These are phyloP conservation scores for Petromus typicus DNA, from an alignment of 2,113 vertebrate species.

Conservation along the genomic window DNA sequence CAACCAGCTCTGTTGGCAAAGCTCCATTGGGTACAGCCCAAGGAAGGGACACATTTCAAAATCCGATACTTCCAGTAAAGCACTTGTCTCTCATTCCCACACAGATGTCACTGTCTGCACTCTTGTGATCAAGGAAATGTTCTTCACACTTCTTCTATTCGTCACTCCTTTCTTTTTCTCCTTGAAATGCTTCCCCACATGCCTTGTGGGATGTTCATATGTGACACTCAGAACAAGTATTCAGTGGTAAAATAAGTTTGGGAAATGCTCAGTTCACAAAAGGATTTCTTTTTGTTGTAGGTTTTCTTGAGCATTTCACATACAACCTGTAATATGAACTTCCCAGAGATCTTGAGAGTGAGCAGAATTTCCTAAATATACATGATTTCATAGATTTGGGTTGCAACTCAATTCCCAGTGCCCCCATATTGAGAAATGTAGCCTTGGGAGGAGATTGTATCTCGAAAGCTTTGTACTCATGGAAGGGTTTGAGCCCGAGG, in stretches of 20 bases:
- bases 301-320: background rate
- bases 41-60: background rate
- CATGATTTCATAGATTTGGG: background rate
- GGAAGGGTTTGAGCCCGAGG: background rate
- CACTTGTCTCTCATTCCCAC: background rate
- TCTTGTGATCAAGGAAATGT: background rate
- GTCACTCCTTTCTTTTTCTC: background rate
- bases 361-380: background rate
- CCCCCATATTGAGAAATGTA: background rate
- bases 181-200: background rate
- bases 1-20: background rate
- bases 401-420: background rate
- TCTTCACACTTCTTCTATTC: background rate
- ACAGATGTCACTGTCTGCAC: background rate
- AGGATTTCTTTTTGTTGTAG: background rate
- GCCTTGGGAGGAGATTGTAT: background rate
- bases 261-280: background rate
- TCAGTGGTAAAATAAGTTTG: constrained; percentile 24
- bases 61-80: background rate
- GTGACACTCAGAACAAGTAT: background rate
- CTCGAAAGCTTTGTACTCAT: background rate
- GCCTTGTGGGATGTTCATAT: background rate
- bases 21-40: background rate
- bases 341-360: background rate
- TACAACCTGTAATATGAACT: background rate